Base-by-base conservation (phyloP, 2,888 invertebrate species). In the Parapristionchus giblindavisi region DNA sequence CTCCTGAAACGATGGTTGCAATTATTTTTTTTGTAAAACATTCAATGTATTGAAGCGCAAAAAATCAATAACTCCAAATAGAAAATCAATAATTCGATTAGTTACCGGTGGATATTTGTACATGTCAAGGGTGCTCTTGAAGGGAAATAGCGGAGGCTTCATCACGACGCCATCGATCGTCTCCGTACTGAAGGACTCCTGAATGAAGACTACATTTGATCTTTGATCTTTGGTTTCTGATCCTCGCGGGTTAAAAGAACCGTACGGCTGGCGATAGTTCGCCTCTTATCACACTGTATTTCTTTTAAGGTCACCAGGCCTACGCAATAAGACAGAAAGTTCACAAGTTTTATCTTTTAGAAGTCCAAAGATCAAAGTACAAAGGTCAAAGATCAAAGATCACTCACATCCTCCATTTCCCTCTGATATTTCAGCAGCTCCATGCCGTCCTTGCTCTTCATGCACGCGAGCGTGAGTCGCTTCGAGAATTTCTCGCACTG, bases 131-230 rank as follows among this genome's bases (percentile, higher is more conserved):
- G 52, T 8, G 17, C 36, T 34, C 24, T 68, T 34, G 52, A 52
- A 68, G n/a, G 68, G 68, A 11, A 68, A 68, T 6, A 68, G 68
- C 24, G 68, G 68, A 4, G 51, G n/a, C 3, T 34, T 34, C 52
- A 68, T n/a, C 6, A 52, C 1, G 14, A 68, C 34, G 24, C 68
- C 68, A 1, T 36, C 52, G 52, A 68, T 14, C 48, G 48, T 14
- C 48, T 11, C 11, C 21, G 14, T 48, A 21, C 21, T 48, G 11
- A 21, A 21, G 21, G 11, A 11, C 21, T 48, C 48, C 48, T 48
- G 21, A 48, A 48, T 48, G 48, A 48, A 21, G 14, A 14, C 21
- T 48, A 21, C 21, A 11, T 14, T 48, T 48, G 48, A 48, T 48
- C 11, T 48, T 21, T n/a, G n/a, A n/a, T n/a, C n/a, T n/a, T n/a